These are phyloP conservation scores for Hybognathus amarus DNA, from an alignment of 2,797 vertebrate genomes.

Conservation along the genomic window DNA sequence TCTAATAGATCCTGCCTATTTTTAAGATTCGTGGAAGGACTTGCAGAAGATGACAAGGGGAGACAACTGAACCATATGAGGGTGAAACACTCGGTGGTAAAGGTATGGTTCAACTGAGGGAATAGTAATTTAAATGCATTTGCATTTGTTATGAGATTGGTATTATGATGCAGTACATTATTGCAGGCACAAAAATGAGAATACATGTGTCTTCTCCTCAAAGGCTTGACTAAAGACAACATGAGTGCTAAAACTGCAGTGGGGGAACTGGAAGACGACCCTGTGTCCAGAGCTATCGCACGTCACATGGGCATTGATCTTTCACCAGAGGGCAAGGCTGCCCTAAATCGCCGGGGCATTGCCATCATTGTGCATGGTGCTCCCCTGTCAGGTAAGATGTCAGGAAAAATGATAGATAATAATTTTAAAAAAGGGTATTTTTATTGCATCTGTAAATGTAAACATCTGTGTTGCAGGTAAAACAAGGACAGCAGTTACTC, in stretches of 20 bases:
- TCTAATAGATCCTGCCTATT: conserved; percentile 37
- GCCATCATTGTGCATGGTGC: conserved; percentile 85
- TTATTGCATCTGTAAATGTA: not conserved
- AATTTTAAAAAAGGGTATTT: too few species aligned
- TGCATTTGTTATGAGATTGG: not conserved
- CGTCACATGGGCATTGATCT: conserved; percentile 77
- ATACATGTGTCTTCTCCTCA: not conserved
- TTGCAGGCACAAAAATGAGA: not conserved
- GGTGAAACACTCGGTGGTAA: not conserved
- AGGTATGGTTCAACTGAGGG: conserved; percentile 9
- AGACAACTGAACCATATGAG: conserved; percentile 32
- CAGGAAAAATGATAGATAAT: not conserved
- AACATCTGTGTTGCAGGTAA: conserved; percentile 75
- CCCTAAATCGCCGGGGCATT: conserved; percentile 77
- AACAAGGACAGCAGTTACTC: conserved; percentile 67
- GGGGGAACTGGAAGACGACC: conserved; percentile 75
- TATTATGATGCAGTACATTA: not conserved
- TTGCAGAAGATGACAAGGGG: conserved; percentile 37
- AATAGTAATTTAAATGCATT: conserved; percentile 3
- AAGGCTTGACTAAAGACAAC: conserved; percentile 55
- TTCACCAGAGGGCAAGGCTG: conserved; percentile 70
- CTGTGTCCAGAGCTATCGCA: conserved; percentile 78
- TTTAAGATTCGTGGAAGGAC: conserved; percentile 8
- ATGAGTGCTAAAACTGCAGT: conserved; percentile 46
- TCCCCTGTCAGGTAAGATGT: conserved; percentile 81